Percentiles rank a stretch among this genome's conserved stretches.
These are phyloP conservation scores for Xenopus borealis DNA, from an alignment of 2,113 vertebrate species.

Conservation along the genomic window DNA sequence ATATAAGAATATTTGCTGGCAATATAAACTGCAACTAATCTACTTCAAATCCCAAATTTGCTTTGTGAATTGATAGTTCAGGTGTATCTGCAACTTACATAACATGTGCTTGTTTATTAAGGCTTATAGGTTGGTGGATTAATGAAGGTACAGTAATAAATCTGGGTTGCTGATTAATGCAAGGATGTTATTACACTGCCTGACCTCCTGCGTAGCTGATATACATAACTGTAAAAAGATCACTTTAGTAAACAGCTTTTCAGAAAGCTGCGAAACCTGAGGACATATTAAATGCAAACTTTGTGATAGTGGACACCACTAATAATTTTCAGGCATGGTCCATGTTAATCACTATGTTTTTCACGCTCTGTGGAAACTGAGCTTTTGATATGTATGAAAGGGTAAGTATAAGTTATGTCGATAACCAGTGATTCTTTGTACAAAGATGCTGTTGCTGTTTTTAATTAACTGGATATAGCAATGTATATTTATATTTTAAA, in stretches of 20 bases:
- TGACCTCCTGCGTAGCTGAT: constrained; percentile 60
- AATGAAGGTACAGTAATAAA: constrained; percentile 63
- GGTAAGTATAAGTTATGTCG: no score
- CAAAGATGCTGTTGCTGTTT: no score
- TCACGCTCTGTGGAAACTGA: no score
- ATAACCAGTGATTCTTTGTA: no score
- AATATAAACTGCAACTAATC: no score
- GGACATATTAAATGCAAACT: constrained; percentile 65
- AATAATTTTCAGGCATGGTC: constrained; percentile 39
- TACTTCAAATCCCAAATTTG: no score
- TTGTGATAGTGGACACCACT: constrained; percentile 63
- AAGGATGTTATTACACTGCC: constrained; percentile 65
- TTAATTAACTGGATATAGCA: no score
- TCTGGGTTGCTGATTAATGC: constrained; percentile 72
- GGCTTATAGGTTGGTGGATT: constrained; percentile 52
- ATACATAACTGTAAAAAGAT: constrained; percentile 66
- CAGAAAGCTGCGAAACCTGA: constrained; percentile 71
- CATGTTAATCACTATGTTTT: constrained; percentile 9
- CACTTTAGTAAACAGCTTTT: constrained; percentile 64
- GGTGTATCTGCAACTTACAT: background rate
- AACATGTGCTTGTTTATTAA: constrained; percentile 58
- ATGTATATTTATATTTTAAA: no score
- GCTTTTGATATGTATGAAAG: no score
- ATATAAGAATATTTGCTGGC: no score
- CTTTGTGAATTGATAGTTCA: background rate